A percentile compares a stretch with the other conserved stretches of the same genome.
These are phyloP conservation scores for Ceryle rudis DNA, from an alignment of 2,797 vertebrate species.

Conservation along the genomic window DNA sequence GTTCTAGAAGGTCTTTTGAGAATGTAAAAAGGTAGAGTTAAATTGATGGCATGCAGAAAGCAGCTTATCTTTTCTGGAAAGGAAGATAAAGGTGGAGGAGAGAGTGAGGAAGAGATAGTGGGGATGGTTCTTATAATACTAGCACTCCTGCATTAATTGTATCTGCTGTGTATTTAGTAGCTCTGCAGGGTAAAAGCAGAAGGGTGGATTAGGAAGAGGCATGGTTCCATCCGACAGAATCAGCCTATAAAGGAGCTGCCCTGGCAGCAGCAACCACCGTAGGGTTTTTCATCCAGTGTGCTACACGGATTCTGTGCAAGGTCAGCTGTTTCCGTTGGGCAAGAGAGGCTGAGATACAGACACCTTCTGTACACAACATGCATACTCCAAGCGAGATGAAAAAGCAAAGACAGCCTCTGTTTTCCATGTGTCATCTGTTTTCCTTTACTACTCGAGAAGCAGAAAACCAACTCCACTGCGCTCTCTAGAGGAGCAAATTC, in stretches of 20 bases:
- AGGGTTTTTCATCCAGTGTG: not conserved
- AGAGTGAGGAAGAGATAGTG: not conserved
- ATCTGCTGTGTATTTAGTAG: not conserved
- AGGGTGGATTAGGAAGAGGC: not conserved
- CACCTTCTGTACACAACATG: fast-evolving
- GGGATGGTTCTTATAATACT: not conserved
- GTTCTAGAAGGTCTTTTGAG: not conserved
- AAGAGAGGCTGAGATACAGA: not conserved
- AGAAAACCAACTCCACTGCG: not conserved
- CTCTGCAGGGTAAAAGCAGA: not conserved
- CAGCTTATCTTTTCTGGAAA: not conserved
- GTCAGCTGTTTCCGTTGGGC: fast-evolving
- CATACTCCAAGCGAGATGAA: fast-evolving
- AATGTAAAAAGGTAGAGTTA: not conserved
- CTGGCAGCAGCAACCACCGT: too few species aligned
- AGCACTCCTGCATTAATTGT: not conserved
- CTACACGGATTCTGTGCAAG: not conserved
- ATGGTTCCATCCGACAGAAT: not conserved
- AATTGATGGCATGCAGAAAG: not conserved
- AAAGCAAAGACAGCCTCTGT: not conserved
- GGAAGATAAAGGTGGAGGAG: not conserved
- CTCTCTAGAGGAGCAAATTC: not conserved
- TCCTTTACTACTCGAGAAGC: not conserved
- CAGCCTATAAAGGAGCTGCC: not conserved
- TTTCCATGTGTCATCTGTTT: not conserved